Percentiles rank a stretch among this genome's conserved stretches.
These are phyloP conservation scores for Rhizomys pruinosus DNA, from an alignment of 2,113 vertebrate species.

Conservation along the genomic window DNA sequence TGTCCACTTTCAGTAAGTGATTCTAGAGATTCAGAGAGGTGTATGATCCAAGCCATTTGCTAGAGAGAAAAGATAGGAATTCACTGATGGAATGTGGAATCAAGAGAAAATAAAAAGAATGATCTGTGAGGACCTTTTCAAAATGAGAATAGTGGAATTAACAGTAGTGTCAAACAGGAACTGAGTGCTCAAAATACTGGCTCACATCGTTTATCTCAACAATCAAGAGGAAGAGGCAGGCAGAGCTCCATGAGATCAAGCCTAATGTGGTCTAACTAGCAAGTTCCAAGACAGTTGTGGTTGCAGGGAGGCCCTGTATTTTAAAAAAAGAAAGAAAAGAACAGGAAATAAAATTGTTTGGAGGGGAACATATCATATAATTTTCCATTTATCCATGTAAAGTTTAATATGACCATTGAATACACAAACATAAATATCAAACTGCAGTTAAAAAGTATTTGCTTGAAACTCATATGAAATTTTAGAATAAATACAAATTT, in stretches of 20 bases:
- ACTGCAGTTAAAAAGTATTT: background rate
- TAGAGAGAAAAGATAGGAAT: background rate
- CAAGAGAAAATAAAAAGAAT: constrained; percentile 11
- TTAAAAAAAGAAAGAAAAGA: no score
- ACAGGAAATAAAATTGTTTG: background rate
- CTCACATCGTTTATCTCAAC: no score
- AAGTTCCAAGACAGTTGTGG: no score
- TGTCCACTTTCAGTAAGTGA: background rate
- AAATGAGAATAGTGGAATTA: background rate
- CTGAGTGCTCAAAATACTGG: background rate
- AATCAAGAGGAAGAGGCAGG: no score
- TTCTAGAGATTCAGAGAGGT: background rate
- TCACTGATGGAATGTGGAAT: background rate
- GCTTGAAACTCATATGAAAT: background rate
- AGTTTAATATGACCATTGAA: background rate
- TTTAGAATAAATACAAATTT: constrained; percentile 32
- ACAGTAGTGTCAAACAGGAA: background rate
- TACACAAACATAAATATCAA: background rate
- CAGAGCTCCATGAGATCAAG: no score
- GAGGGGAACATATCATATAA: background rate
- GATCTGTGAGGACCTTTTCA: background rate
- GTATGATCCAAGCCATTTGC: background rate
- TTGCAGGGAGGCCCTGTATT: no score
- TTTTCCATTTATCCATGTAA: background rate
- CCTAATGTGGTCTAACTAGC: no score